phyloP scores from a whole-genome alignment of 1,140 invertebrate species.

The Brachionus koreanus region DNA sequence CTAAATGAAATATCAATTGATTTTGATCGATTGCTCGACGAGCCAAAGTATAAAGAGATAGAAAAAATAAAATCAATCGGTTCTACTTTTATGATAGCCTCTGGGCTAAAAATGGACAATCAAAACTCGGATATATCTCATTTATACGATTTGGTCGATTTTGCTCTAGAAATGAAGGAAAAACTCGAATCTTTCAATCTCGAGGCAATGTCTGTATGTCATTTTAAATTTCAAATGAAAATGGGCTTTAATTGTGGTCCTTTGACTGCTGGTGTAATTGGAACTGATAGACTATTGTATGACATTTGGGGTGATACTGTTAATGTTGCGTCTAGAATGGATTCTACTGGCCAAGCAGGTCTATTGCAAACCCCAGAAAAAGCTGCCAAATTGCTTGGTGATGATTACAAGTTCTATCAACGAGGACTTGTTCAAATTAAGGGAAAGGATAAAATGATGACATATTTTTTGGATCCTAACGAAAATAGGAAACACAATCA shows the following conservation, averaged over 20 bases:
- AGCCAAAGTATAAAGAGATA: constrained; percentile 76
- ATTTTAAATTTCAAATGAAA: constrained; percentile 82
- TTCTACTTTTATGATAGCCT: constrained; percentile 93
- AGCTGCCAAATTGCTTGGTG: constrained; percentile 61
- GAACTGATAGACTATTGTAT: constrained; percentile 89
- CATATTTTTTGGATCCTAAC: constrained; percentile 63
- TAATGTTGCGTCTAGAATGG: constrained; percentile 90
- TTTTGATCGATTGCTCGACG: constrained; percentile 83
- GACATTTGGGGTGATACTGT: constrained; percentile 98
- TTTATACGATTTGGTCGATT: constrained; percentile 53
- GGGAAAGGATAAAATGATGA: constrained; percentile 61
- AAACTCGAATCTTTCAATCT: constrained; percentile 78
- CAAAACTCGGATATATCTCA: constrained; percentile 54
- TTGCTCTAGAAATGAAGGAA: constrained; percentile 77
- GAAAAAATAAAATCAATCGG: constrained; percentile 98
- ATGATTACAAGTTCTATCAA: constrained; percentile 59
- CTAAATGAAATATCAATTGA: constrained; percentile 89
- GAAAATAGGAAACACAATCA: constrained; percentile 39
- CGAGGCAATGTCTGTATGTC: constrained; percentile 75
- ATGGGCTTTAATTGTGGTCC: constrained; percentile 70
- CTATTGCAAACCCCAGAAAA: constrained; percentile 63
- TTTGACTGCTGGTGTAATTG: constrained; percentile 90
- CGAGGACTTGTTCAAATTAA: constrained; percentile 56
- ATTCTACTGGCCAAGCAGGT: constrained; percentile 64
- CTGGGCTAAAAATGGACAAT: constrained; percentile 76